Base-by-base conservation (phyloP, 1,140 invertebrate genomes). In the Hyles vespertilio region DNA sequence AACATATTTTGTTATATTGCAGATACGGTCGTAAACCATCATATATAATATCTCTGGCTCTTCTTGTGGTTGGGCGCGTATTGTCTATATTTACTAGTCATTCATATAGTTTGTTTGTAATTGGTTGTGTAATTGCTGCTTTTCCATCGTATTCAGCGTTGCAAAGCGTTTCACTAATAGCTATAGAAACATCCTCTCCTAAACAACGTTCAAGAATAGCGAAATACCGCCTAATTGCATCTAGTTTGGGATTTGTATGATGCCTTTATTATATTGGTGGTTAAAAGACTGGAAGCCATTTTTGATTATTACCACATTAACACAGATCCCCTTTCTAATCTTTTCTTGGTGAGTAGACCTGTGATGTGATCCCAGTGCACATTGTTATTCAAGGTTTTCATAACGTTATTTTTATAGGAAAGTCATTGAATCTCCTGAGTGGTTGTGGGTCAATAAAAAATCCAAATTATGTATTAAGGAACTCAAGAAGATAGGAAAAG, bases 381-480 rank as follows among this genome's bases (percentile, higher is more conserved):
- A 5, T 8, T 40, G 1, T 1, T 22, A 22, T 22, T 22, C 22
- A 22, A 22, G 22, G 22, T 22, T 1, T 22, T 50, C 53, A 52
- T 34, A 56, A 11, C 34, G 63, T 62, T 55, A 51, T 60, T 58
- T 60, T 74, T 74, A 11, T 60, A 92, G 91, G 81, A 91, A 88
- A 63, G 81, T 91, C 59, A 90, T 92, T 58, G 92, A 92, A 84
- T 92, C 92, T 32, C 91, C 92, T 3, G 81, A 93, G 60, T 95
- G 94, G 94, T 79, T 94, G 51, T 91, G 93, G 63, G 91, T 91
- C 53, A 89, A 91, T 67, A 92, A 91, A 7, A 90, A 91, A 61
- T 81, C 84, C 45, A 70, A 91, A 48, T 87, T 92, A 63, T 92
- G 92, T 63, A 75, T 93, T 11, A 81, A 90, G 51, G 89, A 91